Percentiles rank a stretch among this genome's conserved stretches.
Conservation (phyloP, 2,113 vertebrate genomes). For the Bos indicus region DNA sequence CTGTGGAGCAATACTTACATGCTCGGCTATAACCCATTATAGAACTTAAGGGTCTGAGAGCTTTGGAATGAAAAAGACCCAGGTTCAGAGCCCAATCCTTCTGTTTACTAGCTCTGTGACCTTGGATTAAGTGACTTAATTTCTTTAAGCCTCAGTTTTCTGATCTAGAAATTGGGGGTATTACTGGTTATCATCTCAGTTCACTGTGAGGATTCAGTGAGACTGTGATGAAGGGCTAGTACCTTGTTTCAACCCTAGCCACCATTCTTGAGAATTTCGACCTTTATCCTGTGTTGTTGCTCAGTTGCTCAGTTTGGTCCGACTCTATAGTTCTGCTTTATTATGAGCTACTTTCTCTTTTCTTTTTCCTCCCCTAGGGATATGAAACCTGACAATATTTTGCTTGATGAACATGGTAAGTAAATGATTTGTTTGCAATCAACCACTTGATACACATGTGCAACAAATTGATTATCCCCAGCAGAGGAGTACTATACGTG, state of each 20-base stretch:
- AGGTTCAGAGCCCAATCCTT: not conserved
- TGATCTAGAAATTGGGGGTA: not conserved
- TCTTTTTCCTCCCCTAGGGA: conserved; percentile 83
- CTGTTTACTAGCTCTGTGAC: not conserved
- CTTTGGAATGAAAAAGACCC: not conserved
- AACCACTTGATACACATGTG: not conserved
- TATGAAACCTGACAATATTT: conserved; percentile 98
- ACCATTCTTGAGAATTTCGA: not conserved
- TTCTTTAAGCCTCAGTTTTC: not conserved
- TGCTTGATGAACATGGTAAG: conserved; percentile 98
- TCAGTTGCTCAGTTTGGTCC: not conserved
- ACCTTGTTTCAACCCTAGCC: not conserved
- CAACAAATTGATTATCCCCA: not conserved
- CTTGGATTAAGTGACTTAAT: not conserved
- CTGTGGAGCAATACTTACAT: not conserved
- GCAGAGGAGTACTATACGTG: not conserved
- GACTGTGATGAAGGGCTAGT: too few relatives aligned
- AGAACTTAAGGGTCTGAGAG: not conserved
- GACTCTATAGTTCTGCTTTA: not conserved
- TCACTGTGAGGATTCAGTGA: not conserved
- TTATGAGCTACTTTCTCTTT: conserved; percentile 23
- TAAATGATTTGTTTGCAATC: conserved; percentile 3
- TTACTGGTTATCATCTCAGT: not conserved
- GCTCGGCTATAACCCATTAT: not conserved
- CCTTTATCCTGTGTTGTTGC: not conserved